Evolutionary conservation across 2,113 vertebrate genomes (phyloP).

Genomic region (Mystacornis crossleyi): DNA sequence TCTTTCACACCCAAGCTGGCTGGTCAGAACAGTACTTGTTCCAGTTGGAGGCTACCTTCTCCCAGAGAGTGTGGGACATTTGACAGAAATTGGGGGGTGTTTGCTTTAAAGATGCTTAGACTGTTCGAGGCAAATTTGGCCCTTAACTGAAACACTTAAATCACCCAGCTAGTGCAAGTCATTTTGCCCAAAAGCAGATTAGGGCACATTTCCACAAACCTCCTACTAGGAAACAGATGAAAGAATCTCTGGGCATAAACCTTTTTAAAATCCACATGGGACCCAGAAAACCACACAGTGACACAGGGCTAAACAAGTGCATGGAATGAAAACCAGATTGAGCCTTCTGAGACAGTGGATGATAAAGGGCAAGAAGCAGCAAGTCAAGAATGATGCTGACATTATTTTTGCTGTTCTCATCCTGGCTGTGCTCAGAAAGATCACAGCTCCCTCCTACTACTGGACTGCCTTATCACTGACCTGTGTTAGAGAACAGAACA

Average conservation of each 20-base stretch:
- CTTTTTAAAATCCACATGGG: background rate
- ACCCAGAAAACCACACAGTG: background rate
- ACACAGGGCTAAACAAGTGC: background rate
- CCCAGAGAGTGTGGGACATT: rapidly evolving
- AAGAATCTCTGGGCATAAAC: background rate
- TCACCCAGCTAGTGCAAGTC: background rate
- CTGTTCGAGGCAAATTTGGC: background rate
- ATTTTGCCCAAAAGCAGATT: background rate
- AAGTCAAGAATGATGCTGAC: background rate
- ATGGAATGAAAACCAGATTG: background rate
- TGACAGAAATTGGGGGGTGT: background rate
- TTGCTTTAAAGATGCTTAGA: background rate
- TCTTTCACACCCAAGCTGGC: background rate
- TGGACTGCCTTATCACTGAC: background rate
- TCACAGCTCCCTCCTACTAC: background rate
- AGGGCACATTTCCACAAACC: background rate
- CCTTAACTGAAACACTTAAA: background rate
- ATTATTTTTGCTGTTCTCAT: background rate
- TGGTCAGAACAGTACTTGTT: background rate
- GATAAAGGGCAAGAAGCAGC: background rate
- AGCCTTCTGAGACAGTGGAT: background rate
- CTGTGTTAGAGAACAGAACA: background rate
- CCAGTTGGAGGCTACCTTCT: background rate
- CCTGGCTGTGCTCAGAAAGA: background rate
- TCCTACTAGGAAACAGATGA: background rate